Evolutionary conservation across 2,888 invertebrate species (phyloP), one percentile per base, ranked within the genome.

Genomic region (Drepanosiphum platanoidis): DNA sequence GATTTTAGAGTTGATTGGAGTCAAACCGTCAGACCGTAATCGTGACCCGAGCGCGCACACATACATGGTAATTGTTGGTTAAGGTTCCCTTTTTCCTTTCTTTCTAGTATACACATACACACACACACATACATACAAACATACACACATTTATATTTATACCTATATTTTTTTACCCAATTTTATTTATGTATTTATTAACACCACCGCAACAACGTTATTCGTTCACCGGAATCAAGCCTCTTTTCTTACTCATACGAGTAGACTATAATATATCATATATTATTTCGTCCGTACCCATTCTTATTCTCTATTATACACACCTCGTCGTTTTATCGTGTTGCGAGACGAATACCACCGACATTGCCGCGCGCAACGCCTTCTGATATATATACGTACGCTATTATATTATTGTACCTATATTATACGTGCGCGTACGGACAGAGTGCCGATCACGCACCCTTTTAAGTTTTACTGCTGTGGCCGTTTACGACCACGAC

Each of bases 1-100:
- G 83, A 83, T 83, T 83, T 83, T 83, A 82, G 74, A 75, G 83
- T 83, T 83, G 83, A 83, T 83, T 83, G 83, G 83, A 83, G 83
- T 83, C 66, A 83, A 83, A 83, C 83, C 83, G 74, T 83, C 83
- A 66, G 83, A 74, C 83, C 83, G 74, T 83, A 83, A 83, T 83
- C 83, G 83, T 74, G 83, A 83, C 83, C 83, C 83, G 64, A 34
- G 61, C 72, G 27, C 22, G 18, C 58, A 18, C 72, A 61, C 61
- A 61, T 36, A 66, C 46, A 58, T 75, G 83, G 83, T 83, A 83
- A 74, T 83, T 74, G 83, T 83, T 46, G 74, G 72, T 83, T 83
- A 42, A 66, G 83, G 83, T 83, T 74, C 64, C 32, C 42, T 74
- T 83, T 64, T 82, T 52, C 58, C 61, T 61, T 61, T 72, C 34